phyloP scores from a whole-genome alignment of 2,113 vertebrate species.

The Sturnus vulgaris region DNA sequence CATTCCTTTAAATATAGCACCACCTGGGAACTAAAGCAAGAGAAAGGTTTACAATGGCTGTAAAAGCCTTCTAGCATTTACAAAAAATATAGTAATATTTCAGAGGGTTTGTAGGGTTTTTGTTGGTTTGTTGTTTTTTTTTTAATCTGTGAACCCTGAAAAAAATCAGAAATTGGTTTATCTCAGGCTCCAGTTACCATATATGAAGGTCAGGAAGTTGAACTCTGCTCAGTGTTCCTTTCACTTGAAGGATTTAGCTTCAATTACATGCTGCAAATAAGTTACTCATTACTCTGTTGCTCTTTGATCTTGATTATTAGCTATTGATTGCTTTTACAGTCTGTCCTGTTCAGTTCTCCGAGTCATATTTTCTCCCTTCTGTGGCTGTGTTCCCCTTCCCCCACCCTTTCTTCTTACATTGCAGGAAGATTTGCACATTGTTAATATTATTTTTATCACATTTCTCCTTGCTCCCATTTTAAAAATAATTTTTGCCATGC shows the following conservation, averaged over 20 bases:
- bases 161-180: neutral
- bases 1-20: neutral
- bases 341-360: neutral
- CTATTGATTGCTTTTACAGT: neutral
- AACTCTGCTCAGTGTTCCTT: neutral
- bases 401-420: neutral
- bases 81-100: neutral
- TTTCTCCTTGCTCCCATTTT: neutral
- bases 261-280: neutral
- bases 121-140: neutral
- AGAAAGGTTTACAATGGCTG: neutral
- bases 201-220: neutral
- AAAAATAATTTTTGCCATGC: neutral
- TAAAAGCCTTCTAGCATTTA: neutral
- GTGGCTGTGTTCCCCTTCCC: neutral
- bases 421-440: neutral
- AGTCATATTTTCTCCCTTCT: neutral
- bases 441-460: neutral
- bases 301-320: neutral
- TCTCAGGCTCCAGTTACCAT: neutral
- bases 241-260: neutral
- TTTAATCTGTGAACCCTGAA: neutral
- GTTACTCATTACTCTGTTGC: neutral
- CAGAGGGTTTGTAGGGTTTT: neutral
- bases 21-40: neutral